Conservation (phyloP, 2,888 invertebrate species). For the Tetramorium bicarinatum region DNA sequence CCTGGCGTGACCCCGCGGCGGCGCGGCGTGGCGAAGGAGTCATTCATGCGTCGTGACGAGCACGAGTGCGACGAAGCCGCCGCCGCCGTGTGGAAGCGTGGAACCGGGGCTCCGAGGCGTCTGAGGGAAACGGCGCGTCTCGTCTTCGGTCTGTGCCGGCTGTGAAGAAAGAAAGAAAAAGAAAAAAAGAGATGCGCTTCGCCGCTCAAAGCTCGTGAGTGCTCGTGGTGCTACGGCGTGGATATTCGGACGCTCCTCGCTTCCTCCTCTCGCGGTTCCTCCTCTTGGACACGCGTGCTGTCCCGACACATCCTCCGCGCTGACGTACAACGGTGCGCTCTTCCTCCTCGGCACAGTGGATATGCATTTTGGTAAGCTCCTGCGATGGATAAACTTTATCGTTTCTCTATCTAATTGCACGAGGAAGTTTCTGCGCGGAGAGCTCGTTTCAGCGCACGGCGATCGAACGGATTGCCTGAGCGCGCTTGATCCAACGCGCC, state of each 20-base stretch:
- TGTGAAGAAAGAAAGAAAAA: conserved; percentile 17
- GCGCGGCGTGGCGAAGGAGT: conserved; percentile 42
- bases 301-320: conserved; percentile 14
- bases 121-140: conserved; percentile 20
- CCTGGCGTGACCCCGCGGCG: conserved; percentile 38
- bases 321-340: conserved; percentile 56
- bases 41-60: conserved; percentile 54
- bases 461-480: conserved; percentile 1
- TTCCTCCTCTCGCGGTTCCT: conserved; percentile 35
- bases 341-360: conserved; percentile 61
- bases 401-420: not conserved
- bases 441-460: not conserved
- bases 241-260: conserved; percentile 4
- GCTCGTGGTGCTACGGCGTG: conserved; percentile 17
- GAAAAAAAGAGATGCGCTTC: conserved; percentile 12
- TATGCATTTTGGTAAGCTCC: conserved; percentile 71
- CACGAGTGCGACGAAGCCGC: conserved; percentile 31
- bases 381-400: not conserved
- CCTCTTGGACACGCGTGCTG: conserved; percentile 28
- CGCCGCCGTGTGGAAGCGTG: conserved; percentile 39
- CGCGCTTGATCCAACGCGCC: not conserved
- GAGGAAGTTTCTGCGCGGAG: not conserved
- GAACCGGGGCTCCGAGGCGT: conserved; percentile 32
- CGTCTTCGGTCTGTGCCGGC: not conserved
- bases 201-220: conserved; percentile 3